A percentile compares a stretch with the other conserved stretches of the same genome.
Conservation (phyloP, 2,888 invertebrate genomes). For the Diachrysia chrysitis region DNA sequence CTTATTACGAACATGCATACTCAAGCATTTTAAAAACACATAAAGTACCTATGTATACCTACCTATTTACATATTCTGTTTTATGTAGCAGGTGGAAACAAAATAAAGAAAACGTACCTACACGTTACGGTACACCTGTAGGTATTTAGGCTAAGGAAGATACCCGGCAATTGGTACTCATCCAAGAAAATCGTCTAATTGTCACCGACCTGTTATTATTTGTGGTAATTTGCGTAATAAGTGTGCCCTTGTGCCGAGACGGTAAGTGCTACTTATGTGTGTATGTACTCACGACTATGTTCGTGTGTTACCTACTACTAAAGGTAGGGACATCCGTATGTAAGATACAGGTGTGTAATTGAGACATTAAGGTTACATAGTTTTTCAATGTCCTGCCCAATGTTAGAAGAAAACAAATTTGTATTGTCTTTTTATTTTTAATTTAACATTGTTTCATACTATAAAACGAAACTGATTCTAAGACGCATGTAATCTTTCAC, state of each 20-base stretch:
- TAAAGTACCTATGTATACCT: too few species aligned
- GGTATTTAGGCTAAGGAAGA: slow-evolving; percentile 64
- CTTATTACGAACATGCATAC: too few species aligned
- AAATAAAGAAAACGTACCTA: slow-evolving; percentile 12
- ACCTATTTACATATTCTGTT: neutral
- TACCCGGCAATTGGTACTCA: slow-evolving; percentile 71
- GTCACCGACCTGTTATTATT: slow-evolving; percentile 78
- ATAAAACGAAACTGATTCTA: too few species aligned
- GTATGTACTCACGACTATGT: slow-evolving; percentile 32
- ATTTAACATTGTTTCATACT: too few species aligned
- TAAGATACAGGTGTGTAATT: neutral
- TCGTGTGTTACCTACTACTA: slow-evolving; percentile 28
- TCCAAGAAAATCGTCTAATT: slow-evolving; percentile 79
- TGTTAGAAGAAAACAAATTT: too few species aligned
- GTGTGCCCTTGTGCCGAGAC: slow-evolving; percentile 72
- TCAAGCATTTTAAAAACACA: neutral
- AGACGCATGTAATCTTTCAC: too few species aligned
- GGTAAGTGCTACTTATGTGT: slow-evolving; percentile 62
- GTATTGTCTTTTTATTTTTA: too few species aligned
- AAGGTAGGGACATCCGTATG: slow-evolving; percentile 8
- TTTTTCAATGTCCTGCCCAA: too few species aligned
- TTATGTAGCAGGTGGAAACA: neutral
- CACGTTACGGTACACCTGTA: slow-evolving; percentile 28
- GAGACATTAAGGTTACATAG: neutral
- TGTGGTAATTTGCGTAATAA: slow-evolving; percentile 80